phyloP scores from a whole-genome alignment of 92 coral and sea anemone genomes.

The Parazoanthus darwini region DNA sequence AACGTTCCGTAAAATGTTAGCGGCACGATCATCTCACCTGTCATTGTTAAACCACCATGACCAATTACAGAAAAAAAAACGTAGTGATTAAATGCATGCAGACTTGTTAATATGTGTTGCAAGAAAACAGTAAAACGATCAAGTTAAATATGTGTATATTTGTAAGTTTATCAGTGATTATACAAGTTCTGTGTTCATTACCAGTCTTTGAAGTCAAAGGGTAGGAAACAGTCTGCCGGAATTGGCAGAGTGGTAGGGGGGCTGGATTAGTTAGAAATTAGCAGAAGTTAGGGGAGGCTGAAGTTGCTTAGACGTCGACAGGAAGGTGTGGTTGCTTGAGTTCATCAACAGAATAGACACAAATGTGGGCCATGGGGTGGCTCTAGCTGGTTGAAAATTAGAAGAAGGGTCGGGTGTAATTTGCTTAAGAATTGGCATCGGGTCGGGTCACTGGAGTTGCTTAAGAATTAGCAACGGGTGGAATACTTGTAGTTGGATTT shows the following conservation, averaged over 20 bases:
- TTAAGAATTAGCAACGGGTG: neutral
- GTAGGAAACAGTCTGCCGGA: too few relatives aligned
- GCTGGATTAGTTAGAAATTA: neutral
- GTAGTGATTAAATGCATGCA: slow-evolving; percentile 12
- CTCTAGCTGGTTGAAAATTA: neutral
- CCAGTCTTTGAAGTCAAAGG: too few relatives aligned
- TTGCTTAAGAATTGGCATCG: neutral
- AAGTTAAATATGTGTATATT: neutral
- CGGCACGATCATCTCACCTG: neutral
- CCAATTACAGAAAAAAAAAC: neutral
- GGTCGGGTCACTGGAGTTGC: neutral
- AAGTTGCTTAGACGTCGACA: neutral
- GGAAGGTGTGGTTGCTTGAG: neutral
- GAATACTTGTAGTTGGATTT: neutral
- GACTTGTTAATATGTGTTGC: neutral
- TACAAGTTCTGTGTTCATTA: too few relatives aligned
- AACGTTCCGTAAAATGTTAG: neutral
- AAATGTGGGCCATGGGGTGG: neutral
- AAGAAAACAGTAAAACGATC: neutral
- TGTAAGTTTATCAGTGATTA: neutral
- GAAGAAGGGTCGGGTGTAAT: neutral
- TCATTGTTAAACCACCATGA: neutral
- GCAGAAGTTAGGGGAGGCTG: neutral
- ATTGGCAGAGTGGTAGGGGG: neutral
- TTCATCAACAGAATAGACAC: neutral